These are phyloP conservation scores for Syrphus vitripennis DNA, from an alignment of 2,888 invertebrate species.

Conservation along the genomic window DNA sequence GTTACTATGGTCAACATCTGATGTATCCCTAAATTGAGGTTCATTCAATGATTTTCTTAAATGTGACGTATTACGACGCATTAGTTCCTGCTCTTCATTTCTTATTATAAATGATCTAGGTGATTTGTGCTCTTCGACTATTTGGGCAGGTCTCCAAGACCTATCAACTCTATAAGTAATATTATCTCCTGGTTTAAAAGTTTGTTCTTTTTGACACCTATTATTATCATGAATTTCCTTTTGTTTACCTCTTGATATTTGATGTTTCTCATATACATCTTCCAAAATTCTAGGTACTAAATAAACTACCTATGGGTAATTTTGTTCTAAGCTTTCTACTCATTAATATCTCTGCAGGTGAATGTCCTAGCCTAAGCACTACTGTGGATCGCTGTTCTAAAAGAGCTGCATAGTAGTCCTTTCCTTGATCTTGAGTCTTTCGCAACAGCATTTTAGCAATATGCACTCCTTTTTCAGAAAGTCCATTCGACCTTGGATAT, in stretches of 20 bases:
- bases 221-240: not conserved
- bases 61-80: not conserved
- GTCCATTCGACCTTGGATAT: constrained; percentile 27
- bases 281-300: not conserved
- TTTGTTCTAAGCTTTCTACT: not conserved
- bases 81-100: not conserved
- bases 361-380: not conserved
- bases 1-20: not conserved
- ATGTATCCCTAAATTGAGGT: not conserved
- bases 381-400: not conserved
- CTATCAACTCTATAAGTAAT: not conserved
- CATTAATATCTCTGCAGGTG: not conserved
- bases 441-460: constrained; percentile 30
- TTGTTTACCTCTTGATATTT: not conserved
- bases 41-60: not conserved
- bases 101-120: not conserved
- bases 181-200: not conserved
- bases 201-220: not conserved
- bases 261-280: not conserved
- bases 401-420: not conserved
- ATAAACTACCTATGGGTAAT: not conserved
- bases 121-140: not conserved
- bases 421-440: not conserved
- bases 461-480: constrained; percentile 36
- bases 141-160: not conserved